These are phyloP conservation scores for Adoxophyes honmai DNA, from an alignment of 1,140 invertebrate genomes.

Conservation along the genomic window DNA sequence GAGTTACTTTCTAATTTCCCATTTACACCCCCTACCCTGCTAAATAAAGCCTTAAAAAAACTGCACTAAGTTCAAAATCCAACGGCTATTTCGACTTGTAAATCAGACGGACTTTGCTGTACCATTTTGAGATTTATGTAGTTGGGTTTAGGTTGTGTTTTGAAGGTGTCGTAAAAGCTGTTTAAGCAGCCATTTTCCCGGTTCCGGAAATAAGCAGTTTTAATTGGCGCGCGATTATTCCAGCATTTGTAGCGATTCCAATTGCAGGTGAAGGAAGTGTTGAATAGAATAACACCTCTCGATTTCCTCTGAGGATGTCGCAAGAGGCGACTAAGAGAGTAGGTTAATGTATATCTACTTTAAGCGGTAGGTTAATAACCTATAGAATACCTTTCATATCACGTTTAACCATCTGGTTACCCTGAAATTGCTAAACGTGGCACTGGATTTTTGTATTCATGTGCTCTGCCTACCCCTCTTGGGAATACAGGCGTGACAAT, in stretches of 20 bases:
- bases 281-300: no score
- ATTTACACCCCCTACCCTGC: conserved; percentile 5
- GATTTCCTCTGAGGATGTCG: no score
- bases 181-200: conserved; percentile 2
- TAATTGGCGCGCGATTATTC: conserved; percentile 16
- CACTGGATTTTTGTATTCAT: no score
- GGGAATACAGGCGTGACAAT: no score
- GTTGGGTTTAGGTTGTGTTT: neutral
- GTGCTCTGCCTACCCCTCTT: no score
- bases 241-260: conserved; percentile 28
- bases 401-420: no score
- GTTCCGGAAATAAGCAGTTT: conserved; percentile 12
- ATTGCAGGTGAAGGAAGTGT: conserved; percentile 33
- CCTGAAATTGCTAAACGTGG: no score
- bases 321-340: no score
- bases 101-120: neutral
- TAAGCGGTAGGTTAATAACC: no score
- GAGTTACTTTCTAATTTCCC: conserved; percentile 10
- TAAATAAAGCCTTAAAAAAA: no score
- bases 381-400: no score
- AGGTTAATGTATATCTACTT: no score
- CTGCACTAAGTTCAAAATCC: neutral
- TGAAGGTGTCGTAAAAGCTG: neutral
- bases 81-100: neutral
- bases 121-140: neutral